Evolutionary conservation across 1,140 invertebrate species (phyloP).

Genomic region (Ceratitis capitata): DNA sequence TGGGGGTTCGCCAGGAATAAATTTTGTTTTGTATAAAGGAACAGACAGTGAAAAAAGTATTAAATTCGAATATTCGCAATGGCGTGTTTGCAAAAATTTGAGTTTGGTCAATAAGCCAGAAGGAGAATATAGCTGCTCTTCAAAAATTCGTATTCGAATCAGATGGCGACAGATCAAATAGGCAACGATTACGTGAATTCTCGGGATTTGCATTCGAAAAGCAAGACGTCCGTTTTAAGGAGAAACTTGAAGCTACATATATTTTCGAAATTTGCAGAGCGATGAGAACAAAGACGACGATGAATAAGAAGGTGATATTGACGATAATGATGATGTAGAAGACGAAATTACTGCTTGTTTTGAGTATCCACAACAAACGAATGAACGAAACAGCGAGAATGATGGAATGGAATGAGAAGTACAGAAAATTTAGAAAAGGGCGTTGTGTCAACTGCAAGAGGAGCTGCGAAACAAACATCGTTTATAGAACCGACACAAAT

Average conservation of each 20-base stretch:
- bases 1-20: too few species aligned
- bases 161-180: constrained; percentile 36
- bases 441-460: too few species aligned
- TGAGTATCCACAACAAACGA: too few species aligned
- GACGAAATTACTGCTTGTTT: too few species aligned
- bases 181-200: constrained; percentile 34
- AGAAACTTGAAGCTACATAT: background rate
- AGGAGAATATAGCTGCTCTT: background rate
- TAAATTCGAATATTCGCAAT: too few species aligned
- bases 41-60: too few species aligned
- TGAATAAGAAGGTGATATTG: background rate
- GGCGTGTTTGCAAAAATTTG: background rate
- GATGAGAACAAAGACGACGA: background rate
- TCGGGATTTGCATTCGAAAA: constrained; percentile 11
- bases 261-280: constrained; percentile 33
- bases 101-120: background rate
- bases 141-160: constrained; percentile 40
- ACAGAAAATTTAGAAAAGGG: too few species aligned
- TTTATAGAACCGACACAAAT: background rate
- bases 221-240: background rate
- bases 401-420: background rate
- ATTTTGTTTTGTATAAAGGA: too few species aligned
- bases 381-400: background rate
- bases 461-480: too few species aligned
- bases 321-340: background rate